phyloP scores from a whole-genome alignment of 2,888 invertebrate genomes.

The Melolontha melolontha region DNA sequence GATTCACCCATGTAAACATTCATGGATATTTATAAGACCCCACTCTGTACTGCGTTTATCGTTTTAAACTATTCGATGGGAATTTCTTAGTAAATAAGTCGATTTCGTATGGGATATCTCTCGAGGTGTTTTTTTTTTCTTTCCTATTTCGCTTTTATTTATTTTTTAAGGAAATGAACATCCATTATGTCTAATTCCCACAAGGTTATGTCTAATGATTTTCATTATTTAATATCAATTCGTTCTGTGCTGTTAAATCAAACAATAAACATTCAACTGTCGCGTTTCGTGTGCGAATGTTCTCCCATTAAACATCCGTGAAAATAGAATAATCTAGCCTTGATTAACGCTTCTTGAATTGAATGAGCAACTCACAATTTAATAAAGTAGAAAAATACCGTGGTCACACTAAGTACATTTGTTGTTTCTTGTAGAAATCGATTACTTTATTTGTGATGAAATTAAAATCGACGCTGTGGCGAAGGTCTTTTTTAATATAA shows the following conservation, averaged over 20 bases:
- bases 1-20: constrained; percentile 63
- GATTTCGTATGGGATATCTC: constrained; percentile 24
- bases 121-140: constrained; percentile 1
- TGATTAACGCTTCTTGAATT: constrained; percentile 22
- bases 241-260: constrained; percentile 34
- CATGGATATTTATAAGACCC: constrained; percentile 44
- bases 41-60: constrained; percentile 24
- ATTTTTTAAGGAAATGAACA: constrained; percentile 34
- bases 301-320: constrained; percentile 20
- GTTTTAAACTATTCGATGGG: constrained; percentile 21
- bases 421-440: too few species aligned
- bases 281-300: constrained; percentile 8
- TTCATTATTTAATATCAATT: constrained; percentile 39
- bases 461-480: too few species aligned
- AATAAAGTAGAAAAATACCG: constrained; percentile 14
- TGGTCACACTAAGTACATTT: too few species aligned
- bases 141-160: constrained; percentile 12
- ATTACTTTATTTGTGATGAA: too few species aligned
- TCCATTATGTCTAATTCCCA: constrained; percentile 32
- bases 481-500: too few species aligned
- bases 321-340: constrained; percentile 28
- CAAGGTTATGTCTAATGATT: constrained; percentile 35
- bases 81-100: constrained; percentile 29
- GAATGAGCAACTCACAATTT: constrained; percentile 23
- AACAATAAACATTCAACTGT: constrained; percentile 38